Base-by-base conservation (phyloP, 2,797 vertebrate species). In the Pseudochirops cupreus region DNA sequence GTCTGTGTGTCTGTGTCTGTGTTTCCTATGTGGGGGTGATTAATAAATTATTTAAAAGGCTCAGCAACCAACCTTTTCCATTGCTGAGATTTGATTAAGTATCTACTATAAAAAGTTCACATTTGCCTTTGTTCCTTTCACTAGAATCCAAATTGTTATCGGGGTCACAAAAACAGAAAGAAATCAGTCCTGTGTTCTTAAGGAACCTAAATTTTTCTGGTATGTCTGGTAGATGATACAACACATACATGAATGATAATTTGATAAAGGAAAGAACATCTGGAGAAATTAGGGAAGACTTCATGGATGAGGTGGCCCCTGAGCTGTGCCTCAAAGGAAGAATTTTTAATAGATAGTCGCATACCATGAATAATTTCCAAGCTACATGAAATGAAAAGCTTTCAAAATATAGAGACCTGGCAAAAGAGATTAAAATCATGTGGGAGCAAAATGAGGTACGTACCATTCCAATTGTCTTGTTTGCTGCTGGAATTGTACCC, bases 101-200 rank as follows among this genome's bases (percentile, higher is more conserved):
- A 53, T 58, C 94, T 57, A 92, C 0, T 14, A 12, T 87, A 92
- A 59, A 55, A 55, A 92, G 56, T 57, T 39, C 21, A 89, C 13
- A 13, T 67, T 39, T 93, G 56, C 33, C 93, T 90, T 94, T 93
- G n/a, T 74, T 82, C 74, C 10, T 74, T 62, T 92, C 59, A 50
- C 82, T 33, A 18, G 95, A 67, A 26, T 67, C 93, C 95, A 46
- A 50, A 87, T 94, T 53, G 21, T 94, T 91, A 93, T 91, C 39
- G 91, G n/a, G 74, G 39, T 50, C 39, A 87, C 39, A 87, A 87
- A 87, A 87, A 87, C 39, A 87, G 11, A 87, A 21, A 87, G 21
- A 87, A 50, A 46, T 39, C 14, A 46, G 9, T 87, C 24, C 39
- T 50, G 74, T 46, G 3, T 87, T 87, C 39, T 87, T 24, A 87